A percentile compares a stretch with the other conserved stretches of the same genome.
Evolutionary conservation across 2,113 vertebrate species (phyloP).

Genomic region (Callipepla californica): DNA sequence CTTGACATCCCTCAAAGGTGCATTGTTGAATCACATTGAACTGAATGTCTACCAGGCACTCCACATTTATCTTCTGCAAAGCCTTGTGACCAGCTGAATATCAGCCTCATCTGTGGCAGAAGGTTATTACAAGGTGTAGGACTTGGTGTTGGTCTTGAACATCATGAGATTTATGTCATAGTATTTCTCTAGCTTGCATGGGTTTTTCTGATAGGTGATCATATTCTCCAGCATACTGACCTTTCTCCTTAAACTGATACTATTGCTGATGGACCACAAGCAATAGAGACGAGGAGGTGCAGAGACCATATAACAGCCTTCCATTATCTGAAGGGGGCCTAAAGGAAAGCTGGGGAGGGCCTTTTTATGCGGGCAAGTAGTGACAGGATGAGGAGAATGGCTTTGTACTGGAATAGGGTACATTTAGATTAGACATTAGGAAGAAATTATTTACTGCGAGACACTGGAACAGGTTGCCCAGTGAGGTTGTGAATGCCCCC

Average conservation of each 20-base stretch:
- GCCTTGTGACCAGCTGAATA: neutral
- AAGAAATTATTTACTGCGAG: no score
- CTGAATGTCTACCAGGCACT: neutral
- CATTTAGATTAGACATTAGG: no score
- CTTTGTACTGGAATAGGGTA: no score
- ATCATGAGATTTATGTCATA: neutral
- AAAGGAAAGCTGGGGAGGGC: no score
- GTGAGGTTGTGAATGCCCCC: no score
- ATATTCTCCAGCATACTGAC: neutral
- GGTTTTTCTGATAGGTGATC: neutral
- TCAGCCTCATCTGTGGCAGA: neutral
- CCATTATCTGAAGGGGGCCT: no score
- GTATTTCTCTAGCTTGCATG: neutral
- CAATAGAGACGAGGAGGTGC: no score
- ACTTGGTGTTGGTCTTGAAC: neutral
- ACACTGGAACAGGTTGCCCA: no score
- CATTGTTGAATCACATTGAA: neutral
- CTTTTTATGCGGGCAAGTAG: no score
- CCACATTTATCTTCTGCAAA: neutral
- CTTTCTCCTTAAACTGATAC: neutral
- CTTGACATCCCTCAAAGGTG: neutral
- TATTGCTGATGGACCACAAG: neutral
- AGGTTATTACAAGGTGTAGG: neutral
- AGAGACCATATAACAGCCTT: no score
- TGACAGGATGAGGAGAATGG: no score